Conservation (phyloP, 1,140 invertebrate species). For the Oncopodura yosiiana region DNA sequence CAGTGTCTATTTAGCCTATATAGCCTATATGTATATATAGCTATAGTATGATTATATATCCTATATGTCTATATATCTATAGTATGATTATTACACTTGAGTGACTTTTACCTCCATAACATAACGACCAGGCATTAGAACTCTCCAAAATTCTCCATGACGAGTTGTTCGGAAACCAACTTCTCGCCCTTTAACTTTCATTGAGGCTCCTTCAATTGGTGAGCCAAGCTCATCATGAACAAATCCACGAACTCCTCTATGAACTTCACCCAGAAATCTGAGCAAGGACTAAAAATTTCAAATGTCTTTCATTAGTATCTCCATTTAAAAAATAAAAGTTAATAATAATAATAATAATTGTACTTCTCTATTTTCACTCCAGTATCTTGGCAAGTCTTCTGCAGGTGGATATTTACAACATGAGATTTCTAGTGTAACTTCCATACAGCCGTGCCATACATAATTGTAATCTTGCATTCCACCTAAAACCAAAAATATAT, state of each 20-base stretch:
- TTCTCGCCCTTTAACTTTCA: constrained; percentile 75
- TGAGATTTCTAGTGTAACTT: constrained; percentile 92
- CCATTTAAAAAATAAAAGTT: not conserved
- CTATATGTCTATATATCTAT: not conserved
- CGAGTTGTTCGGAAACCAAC: constrained; percentile 79
- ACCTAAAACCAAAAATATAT: constrained; percentile 36
- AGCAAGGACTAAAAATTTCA: constrained; percentile 56
- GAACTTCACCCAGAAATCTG: constrained; percentile 76
- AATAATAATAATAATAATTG: constrained; percentile 32
- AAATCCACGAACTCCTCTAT: constrained; percentile 72
- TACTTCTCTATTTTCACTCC: constrained; percentile 87
- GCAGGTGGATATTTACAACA: constrained; percentile 91
- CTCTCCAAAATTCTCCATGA: constrained; percentile 88
- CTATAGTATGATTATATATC: not conserved
- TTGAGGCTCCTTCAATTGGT: constrained; percentile 67
- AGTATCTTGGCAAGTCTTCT: constrained; percentile 75
- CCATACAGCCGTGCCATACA: constrained; percentile 94
- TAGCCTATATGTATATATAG: not conserved
- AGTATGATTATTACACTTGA: not conserved
- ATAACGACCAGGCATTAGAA: constrained; percentile 71
- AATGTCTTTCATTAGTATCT: not conserved
- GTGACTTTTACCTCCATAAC: constrained; percentile 58
- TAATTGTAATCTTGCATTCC: constrained; percentile 98
- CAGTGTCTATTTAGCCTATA: not conserved
- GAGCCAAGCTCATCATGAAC: constrained; percentile 70